Evolutionary conservation across 2,888 invertebrate species (phyloP).

Genomic region (Stenichneumon culpator): DNA sequence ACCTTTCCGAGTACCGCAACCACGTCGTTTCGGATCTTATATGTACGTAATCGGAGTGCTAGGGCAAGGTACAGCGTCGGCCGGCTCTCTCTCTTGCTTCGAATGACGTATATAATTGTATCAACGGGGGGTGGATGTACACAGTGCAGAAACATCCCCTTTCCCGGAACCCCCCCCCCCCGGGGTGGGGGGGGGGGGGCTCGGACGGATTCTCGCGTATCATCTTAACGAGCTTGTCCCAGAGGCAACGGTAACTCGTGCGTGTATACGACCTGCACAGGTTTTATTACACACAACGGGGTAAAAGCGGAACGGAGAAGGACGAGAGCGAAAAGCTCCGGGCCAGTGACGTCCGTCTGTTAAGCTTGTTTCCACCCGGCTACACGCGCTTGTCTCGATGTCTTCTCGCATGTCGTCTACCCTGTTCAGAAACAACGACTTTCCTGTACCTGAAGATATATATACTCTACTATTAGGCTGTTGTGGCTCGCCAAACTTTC

Average conservation of each 20-base stretch:
- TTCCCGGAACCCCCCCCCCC: background rate
- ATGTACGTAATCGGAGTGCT: background rate
- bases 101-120: conserved; percentile 38
- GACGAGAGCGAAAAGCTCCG: conserved; percentile 39
- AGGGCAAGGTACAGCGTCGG: conserved; percentile 2
- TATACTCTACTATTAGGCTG: background rate
- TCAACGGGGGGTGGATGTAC: conserved; percentile 22
- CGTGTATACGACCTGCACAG: conserved; percentile 64
- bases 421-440: conserved; percentile 4
- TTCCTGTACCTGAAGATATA: conserved; percentile 22
- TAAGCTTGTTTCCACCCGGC: conserved; percentile 52
- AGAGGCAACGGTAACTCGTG: conserved; percentile 26
- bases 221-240: conserved; percentile 76
- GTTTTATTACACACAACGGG: conserved; percentile 71
- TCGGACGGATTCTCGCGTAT: conserved; percentile 68
- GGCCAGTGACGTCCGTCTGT: conserved; percentile 53
- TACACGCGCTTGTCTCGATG: conserved; percentile 45
- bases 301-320: conserved; percentile 27
- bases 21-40: conserved; percentile 38
- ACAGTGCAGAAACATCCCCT: conserved; percentile 10
- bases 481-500: too few species aligned
- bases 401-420: conserved; percentile 18
- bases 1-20: conserved; percentile 28
- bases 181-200: too few species aligned
- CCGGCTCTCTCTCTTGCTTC: background rate